These are phyloP conservation scores for Pseudopleuronectes americanus DNA, from an alignment of 2,797 vertebrate genomes.

Conservation along the genomic window DNA sequence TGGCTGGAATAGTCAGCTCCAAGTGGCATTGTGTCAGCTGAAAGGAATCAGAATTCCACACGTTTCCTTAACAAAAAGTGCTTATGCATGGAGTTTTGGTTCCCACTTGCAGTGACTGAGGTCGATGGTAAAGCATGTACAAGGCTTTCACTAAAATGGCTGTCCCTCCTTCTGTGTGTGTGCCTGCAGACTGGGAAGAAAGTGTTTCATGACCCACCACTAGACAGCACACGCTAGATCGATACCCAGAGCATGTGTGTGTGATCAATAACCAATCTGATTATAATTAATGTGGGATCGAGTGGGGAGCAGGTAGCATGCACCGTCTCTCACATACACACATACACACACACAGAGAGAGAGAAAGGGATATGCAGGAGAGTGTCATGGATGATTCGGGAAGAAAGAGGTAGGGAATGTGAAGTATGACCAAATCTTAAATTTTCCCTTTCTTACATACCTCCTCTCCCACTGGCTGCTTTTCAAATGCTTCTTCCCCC, in stretches of 20 bases:
- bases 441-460: not conserved
- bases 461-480: constrained; percentile 7
- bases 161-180: not conserved
- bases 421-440: constrained; percentile 13
- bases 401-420: constrained; percentile 8
- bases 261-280: constrained; percentile 75
- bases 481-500: not conserved
- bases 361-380: constrained; percentile 8
- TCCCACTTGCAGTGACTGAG: constrained; percentile 2
- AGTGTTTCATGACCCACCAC: constrained; percentile 47
- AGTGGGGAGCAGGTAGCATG: constrained; percentile 31
- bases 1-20: too few species aligned
- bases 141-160: constrained; percentile 1
- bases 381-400: constrained; percentile 28
- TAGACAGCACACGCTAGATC: constrained; percentile 50
- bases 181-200: constrained; percentile 27
- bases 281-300: constrained; percentile 69
- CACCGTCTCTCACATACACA: constrained; percentile 18
- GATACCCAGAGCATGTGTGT: constrained; percentile 37
- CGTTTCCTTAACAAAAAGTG: not conserved
- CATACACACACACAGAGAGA: constrained; percentile 22
- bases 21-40: too few species aligned
- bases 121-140: constrained; percentile 5
- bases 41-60: not conserved
- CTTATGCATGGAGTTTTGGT: not conserved